Base-by-base conservation (phyloP, 1,140 invertebrate genomes). In the Nomia melanderi region DNA sequence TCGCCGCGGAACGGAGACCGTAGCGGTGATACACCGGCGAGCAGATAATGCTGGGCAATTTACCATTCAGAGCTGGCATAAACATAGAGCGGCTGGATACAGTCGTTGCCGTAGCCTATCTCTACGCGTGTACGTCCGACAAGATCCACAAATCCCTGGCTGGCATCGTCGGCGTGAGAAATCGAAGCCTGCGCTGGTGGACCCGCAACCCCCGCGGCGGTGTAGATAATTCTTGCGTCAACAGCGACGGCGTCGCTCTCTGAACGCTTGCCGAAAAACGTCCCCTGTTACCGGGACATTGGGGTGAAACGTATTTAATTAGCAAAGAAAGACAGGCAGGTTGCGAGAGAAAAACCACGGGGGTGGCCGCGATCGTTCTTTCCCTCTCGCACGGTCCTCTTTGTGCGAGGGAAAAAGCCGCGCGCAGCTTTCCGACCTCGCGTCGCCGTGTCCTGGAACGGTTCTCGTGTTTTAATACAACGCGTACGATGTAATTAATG, bases 41-140 rank as follows among this genome's bases (percentile, higher is more conserved):
- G 39, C 44, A 72, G 82, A 84, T 83, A 84, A 84, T 84, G 53
- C 57, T 50, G 17, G 41, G 39, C 69, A 83, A 84, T 83, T 83
- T 83, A 73, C 71, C 53, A 79, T 83, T 79, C 71, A n/a, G 31
- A 66, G 27, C 64, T 39, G 25, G 82, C 77, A 84, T 83, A 83
- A 84, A 84, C 81, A 83, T 78, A 65, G 77, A 44, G 53, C 36
- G 44, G 50, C 50, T 67, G 57, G 65, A 62, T 41, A 63, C 62
- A 70, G 59, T n/a, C 72, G n/a, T 70, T 70, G 70, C 79, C 69
- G 59, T 33, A n/a, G n/a, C 23, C 39, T 50, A 36, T 62, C 31
- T 78, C 36, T 20, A 23, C 33, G 33, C 57, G 27, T 54, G 47
- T 53, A 50, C 36, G 8, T 17, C 63, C 56, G 65, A 69, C 65